These are phyloP conservation scores for Alligator mississippiensis DNA, from an alignment of 2,113 vertebrate genomes.

Conservation along the genomic window DNA sequence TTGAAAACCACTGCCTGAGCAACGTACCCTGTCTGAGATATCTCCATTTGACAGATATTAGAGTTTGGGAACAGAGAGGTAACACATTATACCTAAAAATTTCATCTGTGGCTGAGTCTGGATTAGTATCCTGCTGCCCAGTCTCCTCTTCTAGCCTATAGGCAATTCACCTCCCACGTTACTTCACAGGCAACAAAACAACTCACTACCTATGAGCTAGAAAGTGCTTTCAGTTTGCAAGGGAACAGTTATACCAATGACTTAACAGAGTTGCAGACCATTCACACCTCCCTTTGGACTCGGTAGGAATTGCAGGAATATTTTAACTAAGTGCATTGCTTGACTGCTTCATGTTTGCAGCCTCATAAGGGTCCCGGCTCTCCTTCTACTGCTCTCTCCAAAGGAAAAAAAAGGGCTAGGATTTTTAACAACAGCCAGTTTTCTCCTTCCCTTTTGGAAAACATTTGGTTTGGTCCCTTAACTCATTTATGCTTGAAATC, in stretches of 20 bases:
- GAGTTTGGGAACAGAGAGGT: background rate
- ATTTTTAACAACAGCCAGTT: background rate
- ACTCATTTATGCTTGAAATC: background rate
- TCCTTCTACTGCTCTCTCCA: background rate
- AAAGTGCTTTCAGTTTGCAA: background rate
- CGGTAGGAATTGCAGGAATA: background rate
- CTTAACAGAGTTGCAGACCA: background rate
- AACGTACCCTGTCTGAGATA: background rate
- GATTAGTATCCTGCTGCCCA: background rate
- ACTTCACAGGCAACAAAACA: background rate
- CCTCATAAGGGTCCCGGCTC: background rate
- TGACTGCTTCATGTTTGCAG: background rate
- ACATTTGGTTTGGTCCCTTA: background rate
- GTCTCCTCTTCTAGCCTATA: background rate
- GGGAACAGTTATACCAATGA: background rate
- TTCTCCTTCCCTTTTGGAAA: background rate
- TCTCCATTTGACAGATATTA: background rate
- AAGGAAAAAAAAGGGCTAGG: background rate
- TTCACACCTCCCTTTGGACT: background rate
- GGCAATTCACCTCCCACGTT: background rate
- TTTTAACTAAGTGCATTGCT: background rate
- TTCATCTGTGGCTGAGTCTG: accelerated
- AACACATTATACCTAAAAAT: background rate
- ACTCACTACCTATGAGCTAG: background rate
- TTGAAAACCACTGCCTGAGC: background rate